Base-by-base conservation (phyloP, 2,113 vertebrate species). In the Tenebrosternarchus preto region DNA sequence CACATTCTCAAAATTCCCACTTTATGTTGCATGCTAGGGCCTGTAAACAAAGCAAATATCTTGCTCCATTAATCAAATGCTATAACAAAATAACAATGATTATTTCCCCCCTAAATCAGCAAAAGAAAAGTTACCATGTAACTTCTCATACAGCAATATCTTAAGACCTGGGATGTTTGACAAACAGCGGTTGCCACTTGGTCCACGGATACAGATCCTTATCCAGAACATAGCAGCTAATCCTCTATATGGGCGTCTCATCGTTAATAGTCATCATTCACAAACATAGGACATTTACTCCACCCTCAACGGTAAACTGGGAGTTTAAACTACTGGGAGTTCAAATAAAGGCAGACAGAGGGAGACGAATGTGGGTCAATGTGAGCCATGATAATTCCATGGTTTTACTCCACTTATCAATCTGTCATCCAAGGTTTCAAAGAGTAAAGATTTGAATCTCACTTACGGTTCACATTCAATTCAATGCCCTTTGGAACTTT, bases 191-290 rank as follows among this genome's bases (percentile, higher is more conserved):
- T 43, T 43, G 50, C 50, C 78, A 64, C 59, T 73, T 73, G 57
- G 46, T 59, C 76, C 79, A 86, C 84, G 84, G 84, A 86, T 83
- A 67, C 76, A 81, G 82, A 83, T 83, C 84, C 84, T 83, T 76
- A 19, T 83, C 61, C 57, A 50, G 12, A 78, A 70, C n/a, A 24
- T 17, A 7, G 0, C 0, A 50, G 50, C 29, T 83, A 81, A 83
- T 69, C 75, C 53, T 80, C 8, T 29, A 55, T 22, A 75, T 64
- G 61, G 8, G 74, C 29, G n/a, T 25, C 22, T 33, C 36, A 27
- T 74, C 72, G 67, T 53, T 17, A 50, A 63, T 76, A 64, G 59
- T 17, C 55, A 71, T 46, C 25, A 69, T 39, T 83, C 25, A 80
- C 6, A 46, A 74, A 74, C 29, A 20, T 55, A 22, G 6, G 39